These are phyloP conservation scores for Ennomos quercinarius DNA, from an alignment of 2,888 invertebrate genomes.

Conservation along the genomic window DNA sequence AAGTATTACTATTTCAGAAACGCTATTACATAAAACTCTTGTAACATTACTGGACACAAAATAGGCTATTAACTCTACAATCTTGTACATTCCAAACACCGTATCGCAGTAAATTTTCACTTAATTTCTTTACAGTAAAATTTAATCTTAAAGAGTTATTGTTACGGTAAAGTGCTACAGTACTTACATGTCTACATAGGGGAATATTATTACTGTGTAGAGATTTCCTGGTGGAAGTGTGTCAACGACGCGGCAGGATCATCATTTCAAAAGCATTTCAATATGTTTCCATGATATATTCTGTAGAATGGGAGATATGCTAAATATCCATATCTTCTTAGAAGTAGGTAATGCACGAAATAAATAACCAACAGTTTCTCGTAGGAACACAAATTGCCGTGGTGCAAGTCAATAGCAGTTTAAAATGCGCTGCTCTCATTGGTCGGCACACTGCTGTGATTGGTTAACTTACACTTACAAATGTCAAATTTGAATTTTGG, in stretches of 20 bases:
- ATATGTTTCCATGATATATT: conserved; percentile 11
- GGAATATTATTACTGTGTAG: neutral
- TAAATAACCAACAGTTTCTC: too few species aligned
- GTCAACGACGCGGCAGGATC: conserved; percentile 18
- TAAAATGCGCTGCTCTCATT: too few species aligned
- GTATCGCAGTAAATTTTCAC: conserved; percentile 3
- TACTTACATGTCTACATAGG: neutral
- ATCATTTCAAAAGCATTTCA: conserved; percentile 25
- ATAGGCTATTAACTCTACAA: conserved; percentile 8
- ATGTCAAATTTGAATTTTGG: too few species aligned
- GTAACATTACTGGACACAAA: conserved; percentile 1
- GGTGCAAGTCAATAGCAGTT: too few species aligned
- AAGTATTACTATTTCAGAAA: neutral
- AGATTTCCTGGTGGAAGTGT: conserved; percentile 19
- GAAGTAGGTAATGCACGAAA: conserved; percentile 9
- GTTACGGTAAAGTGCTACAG: neutral
- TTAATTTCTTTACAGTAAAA: neutral
- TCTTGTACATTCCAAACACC: neutral
- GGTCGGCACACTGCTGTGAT: too few species aligned
- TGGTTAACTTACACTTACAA: too few species aligned
- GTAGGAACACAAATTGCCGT: too few species aligned
- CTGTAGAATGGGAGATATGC: conserved; percentile 17
- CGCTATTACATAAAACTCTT: conserved; percentile 6
- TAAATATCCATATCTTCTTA: conserved; percentile 13
- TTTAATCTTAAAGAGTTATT: neutral